Evolutionary conservation across 2,888 invertebrate species (phyloP).

Genomic region (Parapristionchus giblindavisi): DNA sequence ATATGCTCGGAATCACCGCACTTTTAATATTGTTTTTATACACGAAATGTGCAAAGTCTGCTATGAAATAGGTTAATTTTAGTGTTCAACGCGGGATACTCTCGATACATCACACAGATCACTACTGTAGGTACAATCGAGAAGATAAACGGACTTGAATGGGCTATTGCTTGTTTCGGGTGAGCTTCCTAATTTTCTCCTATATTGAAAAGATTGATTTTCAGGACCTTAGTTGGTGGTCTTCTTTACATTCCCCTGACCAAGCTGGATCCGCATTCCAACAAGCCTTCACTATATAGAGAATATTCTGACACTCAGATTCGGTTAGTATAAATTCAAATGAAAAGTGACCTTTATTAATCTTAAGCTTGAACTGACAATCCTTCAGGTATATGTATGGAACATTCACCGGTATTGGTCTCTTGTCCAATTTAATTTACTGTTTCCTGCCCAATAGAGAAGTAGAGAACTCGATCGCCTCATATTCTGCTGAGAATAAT

Average conservation of each 20-base stretch:
- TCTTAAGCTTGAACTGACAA: neutral
- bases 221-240: conserved; percentile 23
- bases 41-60: too few species aligned
- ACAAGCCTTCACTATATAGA: conserved; percentile 15
- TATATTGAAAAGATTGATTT: neutral
- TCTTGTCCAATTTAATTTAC: conserved; percentile 23
- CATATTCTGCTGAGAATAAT: too few species aligned
- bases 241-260: conserved; percentile 9
- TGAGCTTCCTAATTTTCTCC: too few species aligned
- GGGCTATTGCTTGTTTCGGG: conserved; percentile 31
- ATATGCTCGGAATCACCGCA: too few species aligned
- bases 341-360: neutral
- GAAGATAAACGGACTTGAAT: conserved; percentile 34
- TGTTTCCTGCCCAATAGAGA: conserved; percentile 25
- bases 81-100: conserved; percentile 32
- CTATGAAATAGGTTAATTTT: too few species aligned
- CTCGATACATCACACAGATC: conserved; percentile 29
- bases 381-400: conserved; percentile 26
- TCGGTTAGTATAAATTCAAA: conserved; percentile 7
- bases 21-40: too few species aligned
- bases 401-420: conserved; percentile 3
- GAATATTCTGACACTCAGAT: conserved; percentile 29
- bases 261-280: conserved; percentile 26
- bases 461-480: too few species aligned
- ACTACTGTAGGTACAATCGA: conserved; percentile 14